Evolutionary conservation across 2,888 invertebrate genomes (phyloP), one percentile per base, ranked within the genome.

Genomic region (Amaurobius ferox): DNA sequence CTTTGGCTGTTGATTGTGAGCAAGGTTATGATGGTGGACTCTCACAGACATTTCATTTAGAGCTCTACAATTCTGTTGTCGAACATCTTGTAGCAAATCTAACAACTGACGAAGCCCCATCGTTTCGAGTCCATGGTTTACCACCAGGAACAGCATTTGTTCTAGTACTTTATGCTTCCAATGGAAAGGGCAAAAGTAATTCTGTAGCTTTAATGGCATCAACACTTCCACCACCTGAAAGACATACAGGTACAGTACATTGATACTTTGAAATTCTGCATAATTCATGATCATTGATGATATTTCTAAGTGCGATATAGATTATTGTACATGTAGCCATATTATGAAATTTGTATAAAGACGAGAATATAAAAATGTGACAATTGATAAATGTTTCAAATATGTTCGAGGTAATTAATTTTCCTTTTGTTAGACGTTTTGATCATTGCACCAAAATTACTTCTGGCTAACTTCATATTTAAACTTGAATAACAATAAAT

Each of bases 11-110:
- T 77, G 94, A 95, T 87, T 97, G 97, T 91, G 93, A 94, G 9
- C 96, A 96, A 91, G 97, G 97, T 0, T 97, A 97, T 92, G 96
- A 97, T 91, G 97, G 97, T 9, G 97, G 97, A 2, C 93, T 97
- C 90, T 94, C 95, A 0, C 97, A 97, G 91, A 94, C 95, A 3
- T 97, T 97, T 91, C 93, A 96, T 81, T 92, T 97, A 28, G 96
- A 97, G 93, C 94, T 97, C 35, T 93, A 94, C 72, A 91, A 91
- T 74, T 88, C 90, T 16, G 94, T 86, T 0, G 86, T 86, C 9
- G 86, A 86, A 35, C 86, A 86, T 40, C 30, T 88, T 7, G 79
- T 78, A 2, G 79, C 79, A 19, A 86, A 86, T 32, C 48, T 86
- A 16, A 86, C 86, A 6, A 66, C 62, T 1, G 68, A 44, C 6